Evolutionary conservation across 2,797 vertebrate species (phyloP), one percentile per base, ranked within the genome.

Genomic region (Gastrophryne carolinensis): DNA sequence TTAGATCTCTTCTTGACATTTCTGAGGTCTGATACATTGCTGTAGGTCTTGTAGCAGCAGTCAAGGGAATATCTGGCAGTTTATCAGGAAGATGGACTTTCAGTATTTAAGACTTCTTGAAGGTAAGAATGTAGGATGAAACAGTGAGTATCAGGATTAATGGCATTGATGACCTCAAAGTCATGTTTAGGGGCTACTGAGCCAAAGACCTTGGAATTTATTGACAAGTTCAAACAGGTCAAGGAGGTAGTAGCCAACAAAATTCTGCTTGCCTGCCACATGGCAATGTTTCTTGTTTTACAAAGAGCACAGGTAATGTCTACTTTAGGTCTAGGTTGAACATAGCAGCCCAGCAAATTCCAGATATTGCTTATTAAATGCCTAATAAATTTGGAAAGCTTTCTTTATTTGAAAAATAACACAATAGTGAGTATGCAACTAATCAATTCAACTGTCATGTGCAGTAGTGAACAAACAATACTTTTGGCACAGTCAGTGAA

Each of bases 21-120:
- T 19, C 24, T 52, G 60, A 30, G 35, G n/a, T 56, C 34, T 65
- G 60, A 65, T 73, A 17, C 49, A 73, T 63, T 63, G 54, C 26
- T 47, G 37, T 73, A 73, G 70, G 57, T 61, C 70, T 69, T 64
- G 37, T 52, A 73, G 71, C 60, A 44, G 35, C 35, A 54, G 71
- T 57, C 71, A 47, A 24, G 53, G 41, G 57, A 70, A 52, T 70
- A 53, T 47, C 24, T n/a, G 34, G 29, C 69, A 44, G 65, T 60
- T 75, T 75, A 75, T 75, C 41, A 67, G 37, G 27, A 35, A 58
- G 26, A 58, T 35, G 35, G 41, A 26, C 39, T 56, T 39, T 49
- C 39, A 47, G n/a, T 57, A 47, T 23, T 75, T 44, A 53, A 26
- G 24, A 61, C 32, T 37, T 49, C 30, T 5, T 52, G 30, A 68